Conservation (phyloP, 2,113 vertebrate species). For the Ancistrus triradiatus region DNA sequence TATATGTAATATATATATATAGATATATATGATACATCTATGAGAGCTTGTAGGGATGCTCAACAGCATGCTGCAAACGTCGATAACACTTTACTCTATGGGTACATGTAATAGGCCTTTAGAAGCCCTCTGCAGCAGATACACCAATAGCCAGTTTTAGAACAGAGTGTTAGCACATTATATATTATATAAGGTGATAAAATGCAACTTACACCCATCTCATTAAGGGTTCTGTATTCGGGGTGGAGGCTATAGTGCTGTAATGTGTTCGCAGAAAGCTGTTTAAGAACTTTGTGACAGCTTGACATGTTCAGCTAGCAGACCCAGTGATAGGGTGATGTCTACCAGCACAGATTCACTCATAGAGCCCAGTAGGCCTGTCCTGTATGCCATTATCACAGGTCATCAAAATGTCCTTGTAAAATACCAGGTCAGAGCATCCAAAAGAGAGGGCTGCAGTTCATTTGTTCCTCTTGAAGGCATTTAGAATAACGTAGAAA, state of each 20-base stretch:
- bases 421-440: slow-evolving; percentile 33
- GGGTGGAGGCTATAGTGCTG: neutral
- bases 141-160: neutral
- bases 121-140: neutral
- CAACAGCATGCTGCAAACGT: too few relatives aligned
- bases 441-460: slow-evolving; percentile 19
- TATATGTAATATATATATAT: too few relatives aligned
- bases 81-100: too few relatives aligned
- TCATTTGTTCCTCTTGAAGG: slow-evolving; percentile 7
- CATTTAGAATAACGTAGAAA: neutral
- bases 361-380: slow-evolving; percentile 19
- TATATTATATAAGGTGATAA: slow-evolving; percentile 22
- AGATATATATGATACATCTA: too few relatives aligned
- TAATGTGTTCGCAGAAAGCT: slow-evolving; percentile 4
- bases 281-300: slow-evolving; percentile 27
- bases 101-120: neutral
- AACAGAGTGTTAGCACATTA: slow-evolving; percentile 6
- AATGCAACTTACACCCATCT: slow-evolving; percentile 11
- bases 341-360: slow-evolving; percentile 14
- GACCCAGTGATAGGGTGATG: slow-evolving; percentile 12
- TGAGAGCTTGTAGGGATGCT: too few relatives aligned
- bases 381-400: slow-evolving; percentile 30
- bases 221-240: slow-evolving; percentile 7
- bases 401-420: slow-evolving; percentile 26
- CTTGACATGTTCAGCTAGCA: slow-evolving; percentile 21